These are phyloP conservation scores for Drosophila busckii DNA, from an alignment of 1,140 invertebrate genomes.

Conservation along the genomic window DNA sequence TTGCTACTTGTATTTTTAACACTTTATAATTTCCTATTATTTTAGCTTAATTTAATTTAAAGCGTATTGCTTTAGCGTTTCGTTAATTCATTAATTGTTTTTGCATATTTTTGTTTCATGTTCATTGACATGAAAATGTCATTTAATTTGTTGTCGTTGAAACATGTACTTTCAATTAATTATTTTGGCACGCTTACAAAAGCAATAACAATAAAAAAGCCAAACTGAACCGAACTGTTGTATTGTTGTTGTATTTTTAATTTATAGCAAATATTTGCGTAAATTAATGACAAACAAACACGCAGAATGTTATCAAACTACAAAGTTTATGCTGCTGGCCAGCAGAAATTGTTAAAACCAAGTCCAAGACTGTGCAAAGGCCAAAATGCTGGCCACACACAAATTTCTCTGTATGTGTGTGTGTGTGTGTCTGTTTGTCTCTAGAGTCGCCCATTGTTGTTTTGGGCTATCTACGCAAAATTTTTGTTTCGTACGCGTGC, in stretches of 20 bases:
- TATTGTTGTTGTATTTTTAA: no score
- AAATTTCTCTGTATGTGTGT: no score
- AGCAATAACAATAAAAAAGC: slow-evolving; percentile 13
- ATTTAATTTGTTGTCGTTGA: slow-evolving; percentile 31
- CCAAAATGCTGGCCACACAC: no score
- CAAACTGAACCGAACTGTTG: slow-evolving; percentile 20
- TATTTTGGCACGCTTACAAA: slow-evolving; percentile 28
- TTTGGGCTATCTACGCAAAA: slow-evolving; percentile 4
- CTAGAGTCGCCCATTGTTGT: no score
- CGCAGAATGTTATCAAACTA: slow-evolving; percentile 26
- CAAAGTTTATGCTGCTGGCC: not conserved
- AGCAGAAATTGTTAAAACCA: slow-evolving; percentile 11
- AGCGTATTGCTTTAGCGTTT: no score
- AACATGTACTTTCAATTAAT: slow-evolving; percentile 65
- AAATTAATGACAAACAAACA: slow-evolving; percentile 59
- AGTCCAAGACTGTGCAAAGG: no score
- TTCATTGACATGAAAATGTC: slow-evolving; percentile 70
- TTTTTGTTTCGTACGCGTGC: slow-evolving; percentile 38
- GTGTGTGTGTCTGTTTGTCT: no score
- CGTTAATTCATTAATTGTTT: not conserved
- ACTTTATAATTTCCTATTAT: no score
- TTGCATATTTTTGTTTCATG: slow-evolving; percentile 27
- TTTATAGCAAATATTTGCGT: slow-evolving; percentile 57
- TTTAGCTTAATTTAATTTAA: no score
- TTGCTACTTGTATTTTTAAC: no score